Evolutionary conservation across 1,140 invertebrate genomes (phyloP).

Genomic region (Drosophila insularis): DNA sequence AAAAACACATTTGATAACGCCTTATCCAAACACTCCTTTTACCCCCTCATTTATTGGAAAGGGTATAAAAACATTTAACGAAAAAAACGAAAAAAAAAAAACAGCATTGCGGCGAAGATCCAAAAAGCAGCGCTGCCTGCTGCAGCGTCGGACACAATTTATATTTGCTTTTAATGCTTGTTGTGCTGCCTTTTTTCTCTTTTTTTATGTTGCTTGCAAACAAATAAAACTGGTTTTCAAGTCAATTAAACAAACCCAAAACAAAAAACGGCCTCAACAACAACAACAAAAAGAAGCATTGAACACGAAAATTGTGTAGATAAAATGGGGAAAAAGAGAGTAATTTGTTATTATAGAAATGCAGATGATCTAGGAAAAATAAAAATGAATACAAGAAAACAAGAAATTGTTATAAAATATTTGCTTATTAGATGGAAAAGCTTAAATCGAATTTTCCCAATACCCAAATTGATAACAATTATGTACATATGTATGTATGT

Average conservation of each 20-base stretch:
- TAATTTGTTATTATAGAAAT: slow-evolving; percentile 43
- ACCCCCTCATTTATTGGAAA: neutral
- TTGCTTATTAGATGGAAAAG: neutral
- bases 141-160: slow-evolving; percentile 60
- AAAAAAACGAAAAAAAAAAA: neutral
- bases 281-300: slow-evolving; percentile 40
- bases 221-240: slow-evolving; percentile 77
- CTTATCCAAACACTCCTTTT: too few species aligned
- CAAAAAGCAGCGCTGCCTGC: slow-evolving; percentile 33
- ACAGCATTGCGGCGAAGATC: slow-evolving; percentile 18
- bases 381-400: neutral
- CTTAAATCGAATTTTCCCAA: neutral
- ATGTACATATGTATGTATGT: too few species aligned
- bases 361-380: neutral
- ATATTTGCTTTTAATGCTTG: slow-evolving; percentile 76
- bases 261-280: slow-evolving; percentile 24
- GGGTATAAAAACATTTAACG: slow-evolving; percentile 12
- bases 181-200: slow-evolving; percentile 43
- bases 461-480: too few species aligned
- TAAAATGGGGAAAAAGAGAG: slow-evolving; percentile 19
- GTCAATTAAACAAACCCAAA: slow-evolving; percentile 72
- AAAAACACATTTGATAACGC: too few species aligned
- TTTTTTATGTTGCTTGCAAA: slow-evolving; percentile 56
- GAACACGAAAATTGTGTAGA: slow-evolving; percentile 22
- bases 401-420: neutral